Conservation (phyloP, 2,888 invertebrate genomes). For the Ormia ochracea region DNA sequence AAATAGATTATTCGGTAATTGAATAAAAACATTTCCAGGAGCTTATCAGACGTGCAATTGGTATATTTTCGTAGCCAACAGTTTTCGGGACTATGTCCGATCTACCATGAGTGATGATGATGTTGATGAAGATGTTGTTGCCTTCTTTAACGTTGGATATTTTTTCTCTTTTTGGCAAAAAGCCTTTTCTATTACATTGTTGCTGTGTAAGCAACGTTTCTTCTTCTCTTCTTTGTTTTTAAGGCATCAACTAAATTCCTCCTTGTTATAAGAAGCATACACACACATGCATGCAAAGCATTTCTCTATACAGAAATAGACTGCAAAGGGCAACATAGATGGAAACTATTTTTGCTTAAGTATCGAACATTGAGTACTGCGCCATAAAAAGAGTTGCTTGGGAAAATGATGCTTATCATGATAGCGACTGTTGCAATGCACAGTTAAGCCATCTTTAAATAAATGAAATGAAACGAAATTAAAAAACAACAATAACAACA, state of each 20-base stretch:
- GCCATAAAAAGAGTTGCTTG: neutral
- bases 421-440: constrained; percentile 31
- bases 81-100: constrained; percentile 28
- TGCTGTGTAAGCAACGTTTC: constrained; percentile 30
- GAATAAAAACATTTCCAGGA: neutral
- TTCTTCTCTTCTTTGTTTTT: constrained; percentile 38
- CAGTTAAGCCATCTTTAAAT: constrained; percentile 13
- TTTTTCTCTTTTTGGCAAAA: constrained; percentile 58
- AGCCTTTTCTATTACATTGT: constrained; percentile 23
- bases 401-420: neutral
- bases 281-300: neutral
- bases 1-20: constrained; percentile 6
- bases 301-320: neutral
- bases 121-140: constrained; percentile 28
- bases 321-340: neutral
- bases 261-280: constrained; percentile 32
- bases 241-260: constrained; percentile 43
- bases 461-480: neutral
- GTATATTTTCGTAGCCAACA: constrained; percentile 26
- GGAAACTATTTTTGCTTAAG: neutral
- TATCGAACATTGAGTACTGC: constrained; percentile 20
- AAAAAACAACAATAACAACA: constrained; percentile 8
- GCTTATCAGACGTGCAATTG: constrained; percentile 28
- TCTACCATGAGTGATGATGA: constrained; percentile 43
- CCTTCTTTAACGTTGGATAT: constrained; percentile 32